Conservation (phyloP, 2,888 invertebrate species). For the Cenopis cana region DNA sequence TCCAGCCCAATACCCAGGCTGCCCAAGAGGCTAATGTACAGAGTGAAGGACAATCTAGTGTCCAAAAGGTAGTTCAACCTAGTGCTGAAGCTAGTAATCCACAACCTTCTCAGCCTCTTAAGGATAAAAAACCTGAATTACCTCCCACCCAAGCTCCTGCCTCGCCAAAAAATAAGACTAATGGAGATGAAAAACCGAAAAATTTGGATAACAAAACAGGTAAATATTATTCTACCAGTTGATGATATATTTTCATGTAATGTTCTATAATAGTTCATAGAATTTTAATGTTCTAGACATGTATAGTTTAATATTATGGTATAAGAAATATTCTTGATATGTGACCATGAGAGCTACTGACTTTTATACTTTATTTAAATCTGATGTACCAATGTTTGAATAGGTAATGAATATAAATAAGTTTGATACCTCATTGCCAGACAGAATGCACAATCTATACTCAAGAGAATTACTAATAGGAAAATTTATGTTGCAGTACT, state of each 20-base stretch:
- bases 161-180: background rate
- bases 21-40: background rate
- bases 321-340: background rate
- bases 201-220: conserved; percentile 23
- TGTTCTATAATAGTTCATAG: too few species aligned
- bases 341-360: background rate
- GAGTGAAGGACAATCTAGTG: conserved; percentile 9
- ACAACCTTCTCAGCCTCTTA: conserved; percentile 46
- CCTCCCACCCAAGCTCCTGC: background rate
- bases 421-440: background rate
- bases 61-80: background rate
- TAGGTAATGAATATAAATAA: background rate
- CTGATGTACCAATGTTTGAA: background rate
- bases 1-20: background rate
- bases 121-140: background rate
- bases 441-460: background rate
- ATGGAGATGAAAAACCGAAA: background rate
- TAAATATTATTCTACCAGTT: background rate
- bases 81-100: background rate
- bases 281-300: too few species aligned
- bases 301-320: too few species aligned
- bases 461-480: background rate
- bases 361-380: background rate
- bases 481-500: background rate
- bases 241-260: background rate